Evolutionary conservation across 1,140 invertebrate genomes (phyloP).

Genomic region (Sipha flava): DNA sequence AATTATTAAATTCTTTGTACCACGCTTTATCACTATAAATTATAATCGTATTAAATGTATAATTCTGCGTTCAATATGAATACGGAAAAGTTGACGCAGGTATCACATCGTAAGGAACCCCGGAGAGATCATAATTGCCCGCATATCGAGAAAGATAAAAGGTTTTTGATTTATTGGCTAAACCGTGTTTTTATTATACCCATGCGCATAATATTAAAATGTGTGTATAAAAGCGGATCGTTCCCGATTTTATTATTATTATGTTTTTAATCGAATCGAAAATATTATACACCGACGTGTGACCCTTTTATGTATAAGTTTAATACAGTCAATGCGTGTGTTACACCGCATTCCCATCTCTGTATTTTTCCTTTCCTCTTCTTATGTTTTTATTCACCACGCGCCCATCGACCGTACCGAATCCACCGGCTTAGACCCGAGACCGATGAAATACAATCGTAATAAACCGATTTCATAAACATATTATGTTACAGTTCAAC

Average conservation of each 20-base stretch:
- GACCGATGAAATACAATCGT: neutral
- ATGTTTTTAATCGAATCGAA: conserved; percentile 27
- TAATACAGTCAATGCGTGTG: no score
- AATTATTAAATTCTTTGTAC: neutral
- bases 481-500: no score
- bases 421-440: neutral
- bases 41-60: conserved; percentile 24
- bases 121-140: conserved; percentile 25
- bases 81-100: conserved; percentile 21
- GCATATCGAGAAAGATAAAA: conserved; percentile 28
- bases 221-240: conserved; percentile 5
- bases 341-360: no score
- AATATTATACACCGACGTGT: neutral
- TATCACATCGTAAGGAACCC: conserved; percentile 20
- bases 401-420: neutral
- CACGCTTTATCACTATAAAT: conserved; percentile 12
- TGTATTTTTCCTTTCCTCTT: no score
- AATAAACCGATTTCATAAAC: no score
- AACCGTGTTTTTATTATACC: conserved; percentile 15
- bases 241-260: conserved; percentile 8
- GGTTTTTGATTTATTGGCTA: conserved; percentile 29
- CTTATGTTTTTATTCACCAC: neutral
- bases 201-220: neutral
- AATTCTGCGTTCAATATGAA: conserved; percentile 2
- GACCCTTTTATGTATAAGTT: no score